Conservation (phyloP, 2,797 vertebrate genomes). For the Hippoglossus hippoglossus region DNA sequence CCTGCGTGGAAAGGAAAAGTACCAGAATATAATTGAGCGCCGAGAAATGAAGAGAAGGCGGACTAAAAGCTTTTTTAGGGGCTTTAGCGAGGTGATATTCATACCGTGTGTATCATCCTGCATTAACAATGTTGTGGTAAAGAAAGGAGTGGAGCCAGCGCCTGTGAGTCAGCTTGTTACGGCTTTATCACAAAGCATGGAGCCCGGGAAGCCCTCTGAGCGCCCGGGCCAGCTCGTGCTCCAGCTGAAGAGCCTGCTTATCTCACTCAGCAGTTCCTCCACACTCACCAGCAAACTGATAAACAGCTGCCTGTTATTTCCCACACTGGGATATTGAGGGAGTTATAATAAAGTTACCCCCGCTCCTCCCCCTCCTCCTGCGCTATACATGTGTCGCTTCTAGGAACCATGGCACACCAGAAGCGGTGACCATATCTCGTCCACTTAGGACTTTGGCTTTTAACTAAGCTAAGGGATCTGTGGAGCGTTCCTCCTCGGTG, state of each 20-base stretch:
- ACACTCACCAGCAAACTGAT: slow-evolving; percentile 64
- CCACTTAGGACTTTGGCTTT: slow-evolving; percentile 52
- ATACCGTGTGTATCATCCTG: slow-evolving; percentile 44
- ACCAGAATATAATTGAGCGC: slow-evolving; percentile 17
- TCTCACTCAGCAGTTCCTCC: slow-evolving; percentile 65
- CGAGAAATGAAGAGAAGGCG: slow-evolving; percentile 16
- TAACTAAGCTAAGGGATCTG: slow-evolving; percentile 44
- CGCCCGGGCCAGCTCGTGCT: slow-evolving; percentile 48
- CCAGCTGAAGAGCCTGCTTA: slow-evolving; percentile 68
- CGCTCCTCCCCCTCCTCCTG: slow-evolving; percentile 14
- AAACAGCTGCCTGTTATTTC: slow-evolving; percentile 66
- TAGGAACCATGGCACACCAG: slow-evolving; percentile 45
- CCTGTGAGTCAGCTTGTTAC: slow-evolving; percentile 65
- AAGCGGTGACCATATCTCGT: slow-evolving; percentile 46
- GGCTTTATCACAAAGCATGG: slow-evolving; percentile 56
- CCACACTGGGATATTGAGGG: slow-evolving; percentile 38
- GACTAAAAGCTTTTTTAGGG: slow-evolving; percentile 13
- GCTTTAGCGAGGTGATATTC: slow-evolving; percentile 37
- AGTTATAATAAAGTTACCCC: slow-evolving; percentile 41
- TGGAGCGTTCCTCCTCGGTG: slow-evolving; percentile 42
- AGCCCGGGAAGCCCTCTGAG: slow-evolving; percentile 51
- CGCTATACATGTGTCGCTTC: slow-evolving; percentile 36
- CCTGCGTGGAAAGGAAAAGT: slow-evolving; percentile 35
- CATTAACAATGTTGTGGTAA: slow-evolving; percentile 38
- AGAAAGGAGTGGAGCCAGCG: slow-evolving; percentile 33